Evolutionary conservation across 2,797 vertebrate genomes (phyloP).

Genomic region (Trichosurus vulpecula): DNA sequence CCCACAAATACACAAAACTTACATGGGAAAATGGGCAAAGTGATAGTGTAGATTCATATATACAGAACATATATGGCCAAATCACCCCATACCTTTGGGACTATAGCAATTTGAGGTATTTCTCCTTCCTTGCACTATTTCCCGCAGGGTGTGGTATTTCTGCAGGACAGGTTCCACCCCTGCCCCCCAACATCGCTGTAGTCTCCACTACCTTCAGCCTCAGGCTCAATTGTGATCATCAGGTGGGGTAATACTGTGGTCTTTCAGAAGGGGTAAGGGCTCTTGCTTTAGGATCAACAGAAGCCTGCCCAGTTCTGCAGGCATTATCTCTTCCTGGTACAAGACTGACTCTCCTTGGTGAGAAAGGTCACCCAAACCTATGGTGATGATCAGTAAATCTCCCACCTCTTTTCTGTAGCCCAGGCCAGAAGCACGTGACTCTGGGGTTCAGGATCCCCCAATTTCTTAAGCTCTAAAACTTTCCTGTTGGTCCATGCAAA

Average conservation of each 20-base stretch:
- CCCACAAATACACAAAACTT: background rate
- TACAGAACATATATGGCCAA: no score
- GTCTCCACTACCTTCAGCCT: no score
- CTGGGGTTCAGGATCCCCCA: background rate
- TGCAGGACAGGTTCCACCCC: no score
- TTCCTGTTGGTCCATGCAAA: background rate
- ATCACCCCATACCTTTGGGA: no score
- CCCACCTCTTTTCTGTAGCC: background rate
- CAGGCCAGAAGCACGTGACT: background rate
- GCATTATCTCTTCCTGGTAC: background rate
- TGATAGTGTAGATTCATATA: no score
- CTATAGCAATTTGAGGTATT: no score
- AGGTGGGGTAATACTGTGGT: no score
- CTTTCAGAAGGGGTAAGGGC: background rate
- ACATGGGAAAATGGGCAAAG: background rate
- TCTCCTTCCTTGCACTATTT: no score
- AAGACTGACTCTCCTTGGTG: background rate
- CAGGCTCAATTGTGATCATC: no score
- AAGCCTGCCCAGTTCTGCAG: background rate
- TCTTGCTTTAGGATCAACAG: background rate
- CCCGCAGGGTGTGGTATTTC: no score
- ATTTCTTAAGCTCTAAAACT: background rate
- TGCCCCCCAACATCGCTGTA: no score
- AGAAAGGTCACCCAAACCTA: background rate
- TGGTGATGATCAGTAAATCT: background rate